Percentiles rank a stretch among this genome's conserved stretches.
Evolutionary conservation across 2,797 vertebrate species (phyloP).

Genomic region (Ptychadena robeensis): DNA sequence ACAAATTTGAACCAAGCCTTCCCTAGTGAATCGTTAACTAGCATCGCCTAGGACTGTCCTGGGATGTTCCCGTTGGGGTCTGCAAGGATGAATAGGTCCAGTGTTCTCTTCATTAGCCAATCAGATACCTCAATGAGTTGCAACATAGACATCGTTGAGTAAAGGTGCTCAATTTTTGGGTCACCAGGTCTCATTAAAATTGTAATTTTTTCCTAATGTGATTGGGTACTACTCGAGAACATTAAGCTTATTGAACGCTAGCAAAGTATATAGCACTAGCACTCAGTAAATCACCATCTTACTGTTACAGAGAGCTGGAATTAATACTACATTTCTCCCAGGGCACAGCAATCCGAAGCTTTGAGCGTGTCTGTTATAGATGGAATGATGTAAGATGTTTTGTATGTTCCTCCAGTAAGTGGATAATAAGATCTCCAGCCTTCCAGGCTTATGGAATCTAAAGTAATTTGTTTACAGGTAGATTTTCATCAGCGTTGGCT

Average conservation of each 20-base stretch:
- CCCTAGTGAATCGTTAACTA: background rate
- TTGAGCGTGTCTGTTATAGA: background rate
- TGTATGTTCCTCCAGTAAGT: slow-evolving; percentile 4
- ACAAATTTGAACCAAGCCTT: background rate
- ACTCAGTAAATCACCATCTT: background rate
- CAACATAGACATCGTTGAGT: background rate
- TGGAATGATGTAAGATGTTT: background rate
- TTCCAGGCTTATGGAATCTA: slow-evolving; percentile 1
- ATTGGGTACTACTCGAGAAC: background rate
- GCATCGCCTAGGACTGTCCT: background rate
- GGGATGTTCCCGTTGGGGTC: background rate
- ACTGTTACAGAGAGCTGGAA: background rate
- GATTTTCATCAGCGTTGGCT: background rate
- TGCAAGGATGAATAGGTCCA: background rate
- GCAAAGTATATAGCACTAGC: background rate
- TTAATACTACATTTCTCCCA: background rate
- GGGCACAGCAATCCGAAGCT: background rate
- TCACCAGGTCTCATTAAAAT: background rate
- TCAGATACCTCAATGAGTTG: background rate
- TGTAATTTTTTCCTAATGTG: background rate
- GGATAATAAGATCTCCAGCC: slow-evolving; percentile 1
- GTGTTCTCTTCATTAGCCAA: background rate
- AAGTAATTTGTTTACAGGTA: slow-evolving; percentile 8
- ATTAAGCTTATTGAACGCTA: background rate
- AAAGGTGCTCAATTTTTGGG: background rate